phyloP scores from a whole-genome alignment of 2,797 vertebrate genomes.

The Lepidocolaptes lacrymiger region DNA sequence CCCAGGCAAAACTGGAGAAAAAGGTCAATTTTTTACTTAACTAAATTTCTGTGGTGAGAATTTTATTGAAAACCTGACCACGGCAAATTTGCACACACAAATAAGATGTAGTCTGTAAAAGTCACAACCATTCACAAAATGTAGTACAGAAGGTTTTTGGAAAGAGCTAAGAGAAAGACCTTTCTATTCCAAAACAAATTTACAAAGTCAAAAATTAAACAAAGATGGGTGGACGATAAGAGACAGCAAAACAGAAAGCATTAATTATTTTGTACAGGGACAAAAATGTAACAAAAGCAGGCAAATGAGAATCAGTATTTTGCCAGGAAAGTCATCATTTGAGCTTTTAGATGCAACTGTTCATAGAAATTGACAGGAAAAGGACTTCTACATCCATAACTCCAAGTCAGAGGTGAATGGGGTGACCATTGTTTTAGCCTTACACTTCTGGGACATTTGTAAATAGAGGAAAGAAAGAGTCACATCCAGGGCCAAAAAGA shows the following conservation, averaged over 20 bases:
- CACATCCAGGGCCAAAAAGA: neutral
- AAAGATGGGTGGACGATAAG: neutral
- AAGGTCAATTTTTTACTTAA: conserved; percentile 36
- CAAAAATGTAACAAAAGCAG: neutral
- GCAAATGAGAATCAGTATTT: neutral
- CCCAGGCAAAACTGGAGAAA: conserved; percentile 39
- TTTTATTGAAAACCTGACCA: conserved; percentile 31
- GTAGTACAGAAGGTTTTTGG: neutral
- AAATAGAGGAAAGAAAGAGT: neutral
- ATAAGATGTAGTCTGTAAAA: neutral
- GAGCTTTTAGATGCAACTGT: neutral
- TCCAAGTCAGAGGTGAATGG: neutral
- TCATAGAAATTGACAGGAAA: neutral
- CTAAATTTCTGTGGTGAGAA: conserved; percentile 39
- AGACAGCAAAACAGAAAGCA: conserved; percentile 1
- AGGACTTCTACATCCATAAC: rapidly evolving
- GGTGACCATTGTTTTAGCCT: neutral
- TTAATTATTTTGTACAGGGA: neutral
- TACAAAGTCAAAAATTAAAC: neutral
- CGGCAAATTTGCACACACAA: neutral
- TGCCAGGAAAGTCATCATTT: neutral
- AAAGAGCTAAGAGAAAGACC: neutral
- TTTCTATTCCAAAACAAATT: conserved; percentile 20
- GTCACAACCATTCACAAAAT: conserved; percentile 27
- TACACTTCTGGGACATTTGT: neutral